phyloP scores from a whole-genome alignment of 2,888 invertebrate genomes.

The Prosapia bicincta region DNA sequence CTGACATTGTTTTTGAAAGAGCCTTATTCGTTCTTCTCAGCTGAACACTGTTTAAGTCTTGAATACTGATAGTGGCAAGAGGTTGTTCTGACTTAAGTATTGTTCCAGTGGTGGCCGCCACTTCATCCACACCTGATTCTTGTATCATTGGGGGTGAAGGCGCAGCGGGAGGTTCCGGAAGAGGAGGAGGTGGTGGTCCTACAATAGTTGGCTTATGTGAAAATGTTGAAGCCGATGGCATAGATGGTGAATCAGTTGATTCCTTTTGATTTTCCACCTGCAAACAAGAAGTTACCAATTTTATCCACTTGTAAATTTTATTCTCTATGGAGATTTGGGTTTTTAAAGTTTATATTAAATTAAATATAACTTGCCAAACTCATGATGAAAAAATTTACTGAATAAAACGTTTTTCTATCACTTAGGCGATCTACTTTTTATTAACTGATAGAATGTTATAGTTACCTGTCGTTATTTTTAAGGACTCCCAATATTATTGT shows the following conservation, averaged over 20 bases:
- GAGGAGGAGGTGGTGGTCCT: constrained; percentile 52
- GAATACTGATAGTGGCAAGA: constrained; percentile 81
- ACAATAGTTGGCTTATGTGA: background rate
- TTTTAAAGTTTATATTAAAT: too few relatives aligned
- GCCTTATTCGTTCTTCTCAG: constrained; percentile 70
- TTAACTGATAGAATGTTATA: too few relatives aligned
- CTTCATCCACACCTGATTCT: constrained; percentile 43
- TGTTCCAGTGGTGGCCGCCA: constrained; percentile 45
- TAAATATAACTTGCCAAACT: too few relatives aligned
- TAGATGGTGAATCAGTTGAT: background rate
- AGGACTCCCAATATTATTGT: too few relatives aligned
- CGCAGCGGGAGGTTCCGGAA: constrained; percentile 43
- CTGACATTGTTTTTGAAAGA: constrained; percentile 78
- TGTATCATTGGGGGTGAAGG: constrained; percentile 43
- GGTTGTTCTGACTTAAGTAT: constrained; percentile 63
- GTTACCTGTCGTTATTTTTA: too few relatives aligned
- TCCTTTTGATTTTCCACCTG: background rate
- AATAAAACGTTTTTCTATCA: too few relatives aligned
- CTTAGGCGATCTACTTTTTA: too few relatives aligned
- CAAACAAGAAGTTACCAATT: too few relatives aligned
- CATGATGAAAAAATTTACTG: too few relatives aligned
- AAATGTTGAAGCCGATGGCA: background rate
- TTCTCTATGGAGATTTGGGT: too few relatives aligned
- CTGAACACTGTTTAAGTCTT: constrained; percentile 81
- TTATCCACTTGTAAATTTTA: too few relatives aligned